Percentiles rank a stretch among this genome's conserved stretches.
Conservation (phyloP, 2,888 invertebrate species). For the Graphium colonna region DNA sequence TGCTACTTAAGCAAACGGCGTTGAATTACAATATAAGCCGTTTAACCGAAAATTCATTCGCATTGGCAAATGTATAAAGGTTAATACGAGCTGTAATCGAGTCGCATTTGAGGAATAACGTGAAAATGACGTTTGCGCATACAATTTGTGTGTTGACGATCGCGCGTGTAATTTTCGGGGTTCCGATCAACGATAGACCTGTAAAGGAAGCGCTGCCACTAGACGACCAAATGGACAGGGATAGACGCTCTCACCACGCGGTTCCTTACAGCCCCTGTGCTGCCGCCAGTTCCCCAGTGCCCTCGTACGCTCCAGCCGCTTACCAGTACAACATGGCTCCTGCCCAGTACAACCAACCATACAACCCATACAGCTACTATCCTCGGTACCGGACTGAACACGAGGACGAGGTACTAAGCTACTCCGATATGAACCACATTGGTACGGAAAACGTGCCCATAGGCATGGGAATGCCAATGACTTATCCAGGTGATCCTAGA, state of each 20-base stretch:
- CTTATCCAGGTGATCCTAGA: slow-evolving; percentile 24
- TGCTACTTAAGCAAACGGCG: slow-evolving; percentile 40
- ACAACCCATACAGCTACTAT: slow-evolving; percentile 27
- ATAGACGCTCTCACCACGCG: slow-evolving; percentile 40
- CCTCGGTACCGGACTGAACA: slow-evolving; percentile 44
- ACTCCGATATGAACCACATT: slow-evolving; percentile 51
- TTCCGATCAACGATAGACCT: slow-evolving; percentile 28
- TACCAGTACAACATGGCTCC: slow-evolving; percentile 32
- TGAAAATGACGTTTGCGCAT: slow-evolving; percentile 51
- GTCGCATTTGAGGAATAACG: slow-evolving; percentile 38
- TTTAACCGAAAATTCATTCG: slow-evolving; percentile 37
- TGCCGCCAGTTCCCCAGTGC: slow-evolving; percentile 38
- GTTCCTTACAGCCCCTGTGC: slow-evolving; percentile 47
- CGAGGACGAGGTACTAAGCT: slow-evolving; percentile 48
- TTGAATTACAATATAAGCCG: slow-evolving; percentile 27
- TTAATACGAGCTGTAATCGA: slow-evolving; percentile 39
- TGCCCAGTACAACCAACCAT: slow-evolving; percentile 30
- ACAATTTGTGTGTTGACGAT: slow-evolving; percentile 38
- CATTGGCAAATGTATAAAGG: slow-evolving; percentile 55
- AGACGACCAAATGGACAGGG: slow-evolving; percentile 27
- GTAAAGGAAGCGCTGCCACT: slow-evolving; percentile 25
- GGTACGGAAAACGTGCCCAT: slow-evolving; percentile 43
- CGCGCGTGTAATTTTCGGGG: slow-evolving; percentile 37
- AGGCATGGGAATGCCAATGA: slow-evolving; percentile 1
- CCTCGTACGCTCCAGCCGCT: slow-evolving; percentile 27